Evolutionary conservation across 2,113 vertebrate species (phyloP).

Genomic region (Tyto alba): DNA sequence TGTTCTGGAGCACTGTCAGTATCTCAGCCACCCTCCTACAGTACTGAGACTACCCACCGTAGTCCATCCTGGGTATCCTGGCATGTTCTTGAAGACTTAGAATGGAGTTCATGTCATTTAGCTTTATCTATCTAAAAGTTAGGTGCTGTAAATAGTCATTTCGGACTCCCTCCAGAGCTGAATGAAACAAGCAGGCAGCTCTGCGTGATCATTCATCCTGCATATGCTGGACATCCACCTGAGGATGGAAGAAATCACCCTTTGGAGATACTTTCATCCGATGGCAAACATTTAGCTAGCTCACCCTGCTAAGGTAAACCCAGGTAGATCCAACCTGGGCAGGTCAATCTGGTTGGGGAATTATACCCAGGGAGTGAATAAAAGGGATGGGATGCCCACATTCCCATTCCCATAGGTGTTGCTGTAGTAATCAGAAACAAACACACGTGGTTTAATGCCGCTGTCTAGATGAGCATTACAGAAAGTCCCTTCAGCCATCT

Average conservation of each 20-base stretch:
- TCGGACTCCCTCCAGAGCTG: background rate
- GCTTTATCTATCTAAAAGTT: background rate
- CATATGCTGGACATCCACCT: rapidly evolving
- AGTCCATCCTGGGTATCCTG: no score
- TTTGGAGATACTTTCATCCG: background rate
- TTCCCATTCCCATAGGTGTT: background rate
- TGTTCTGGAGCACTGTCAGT: background rate
- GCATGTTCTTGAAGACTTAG: background rate
- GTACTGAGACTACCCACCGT: background rate
- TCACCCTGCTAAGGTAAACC: background rate
- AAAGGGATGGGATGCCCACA: background rate
- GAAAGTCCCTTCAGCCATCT: background rate
- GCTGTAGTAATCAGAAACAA: background rate
- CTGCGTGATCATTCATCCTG: background rate
- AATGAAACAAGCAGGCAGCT: background rate
- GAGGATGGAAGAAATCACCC: background rate
- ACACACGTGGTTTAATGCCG: background rate
- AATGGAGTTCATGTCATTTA: background rate
- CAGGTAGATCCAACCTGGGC: no score
- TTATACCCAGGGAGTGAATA: background rate
- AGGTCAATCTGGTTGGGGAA: background rate
- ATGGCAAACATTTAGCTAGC: background rate
- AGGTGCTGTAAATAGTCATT: background rate
- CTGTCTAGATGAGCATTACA: background rate
- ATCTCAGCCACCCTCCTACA: background rate